Evolutionary conservation across 2,113 vertebrate genomes (phyloP).

Genomic region (Phycodurus eques): DNA sequence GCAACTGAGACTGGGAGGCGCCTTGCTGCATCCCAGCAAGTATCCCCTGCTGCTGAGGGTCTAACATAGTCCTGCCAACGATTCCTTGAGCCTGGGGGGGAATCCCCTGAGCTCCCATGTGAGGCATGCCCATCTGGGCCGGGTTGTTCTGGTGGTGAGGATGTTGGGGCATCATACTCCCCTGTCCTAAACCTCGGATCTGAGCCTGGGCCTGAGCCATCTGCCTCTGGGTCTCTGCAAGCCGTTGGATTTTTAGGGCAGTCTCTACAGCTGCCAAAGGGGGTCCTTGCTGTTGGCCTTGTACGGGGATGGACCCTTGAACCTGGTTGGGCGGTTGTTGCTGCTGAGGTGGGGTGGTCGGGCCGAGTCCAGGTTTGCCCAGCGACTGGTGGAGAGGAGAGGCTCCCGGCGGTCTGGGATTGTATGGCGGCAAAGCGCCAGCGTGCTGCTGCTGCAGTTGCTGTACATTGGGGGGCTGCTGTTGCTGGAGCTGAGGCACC

Average conservation of each 20-base stretch:
- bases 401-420: slow-evolving; percentile 80
- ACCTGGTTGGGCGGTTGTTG: slow-evolving; percentile 71
- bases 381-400: slow-evolving; percentile 82
- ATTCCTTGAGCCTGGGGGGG: slow-evolving; percentile 68
- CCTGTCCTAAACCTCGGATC: slow-evolving; percentile 72
- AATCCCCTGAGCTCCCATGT: slow-evolving; percentile 76
- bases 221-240: slow-evolving; percentile 92
- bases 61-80: slow-evolving; percentile 69
- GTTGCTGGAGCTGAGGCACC: slow-evolving; percentile 76
- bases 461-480: slow-evolving; percentile 77
- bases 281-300: slow-evolving; percentile 76
- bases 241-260: slow-evolving; percentile 93
- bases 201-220: slow-evolving; percentile 86
- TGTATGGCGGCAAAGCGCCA: slow-evolving; percentile 76
- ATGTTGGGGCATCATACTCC: slow-evolving; percentile 79
- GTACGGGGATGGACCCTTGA: slow-evolving; percentile 59
- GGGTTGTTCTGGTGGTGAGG: slow-evolving; percentile 79
- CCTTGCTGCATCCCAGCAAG: slow-evolving; percentile 79
- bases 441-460: slow-evolving; percentile 62
- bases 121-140: slow-evolving; percentile 85
- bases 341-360: slow-evolving; percentile 81
- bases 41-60: slow-evolving; percentile 71
- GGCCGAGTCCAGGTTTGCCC: slow-evolving; percentile 89
- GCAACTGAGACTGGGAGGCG: slow-evolving; percentile 79
- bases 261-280: slow-evolving; percentile 92